Evolutionary conservation across 2,113 vertebrate species (phyloP), one percentile per base, ranked within the genome.

Genomic region (Chauna torquata): DNA sequence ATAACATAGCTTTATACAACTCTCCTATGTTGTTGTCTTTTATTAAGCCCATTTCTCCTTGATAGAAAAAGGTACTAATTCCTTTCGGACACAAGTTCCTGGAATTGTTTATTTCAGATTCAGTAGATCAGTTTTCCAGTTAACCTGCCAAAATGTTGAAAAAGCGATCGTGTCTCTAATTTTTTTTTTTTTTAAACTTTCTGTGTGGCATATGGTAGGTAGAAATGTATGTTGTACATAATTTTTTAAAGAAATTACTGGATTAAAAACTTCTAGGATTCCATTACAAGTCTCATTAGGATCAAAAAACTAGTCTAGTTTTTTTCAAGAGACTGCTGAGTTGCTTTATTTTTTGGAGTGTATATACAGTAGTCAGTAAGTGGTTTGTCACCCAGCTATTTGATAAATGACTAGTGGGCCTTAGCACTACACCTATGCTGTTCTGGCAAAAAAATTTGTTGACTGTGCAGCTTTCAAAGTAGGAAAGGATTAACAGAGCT

Each of bases 321-420:
- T 90, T 34, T 77, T 55, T 19, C 54, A 38, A 79, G 54, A 90
- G 75, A 15, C 47, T 96, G 79, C 82, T 90, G 74, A 70, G 36
- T 82, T 57, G 70, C 64, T 38, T 28, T 79, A 27, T 87, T 85
- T 96, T 85, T 68, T 82, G 58, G 87, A 30, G 65, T 50, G 7
- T 70, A 62, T 79, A 2, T 50, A 28, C 27, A 7, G 64, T 36
- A 64, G 72, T 90, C 87, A 61, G 94, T 65, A 79, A 92, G 70
- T 66, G 30, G 78, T 70, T 92, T 90, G 80, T 85, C 75, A 78
- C 82, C 86, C 47, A 40, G 14, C 82, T 59, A 57, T 64, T 90
- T 95, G 92, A 97, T 96, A 90, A 92, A 94, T 95, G 79, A 69
- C 76, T 86, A 13, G 54, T 36, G 92, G 91, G 85, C 79, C 95